Percentiles rank a stretch among this genome's conserved stretches.
phyloP scores from a whole-genome alignment of 2,113 vertebrate genomes.

The Notothenia rossii region DNA sequence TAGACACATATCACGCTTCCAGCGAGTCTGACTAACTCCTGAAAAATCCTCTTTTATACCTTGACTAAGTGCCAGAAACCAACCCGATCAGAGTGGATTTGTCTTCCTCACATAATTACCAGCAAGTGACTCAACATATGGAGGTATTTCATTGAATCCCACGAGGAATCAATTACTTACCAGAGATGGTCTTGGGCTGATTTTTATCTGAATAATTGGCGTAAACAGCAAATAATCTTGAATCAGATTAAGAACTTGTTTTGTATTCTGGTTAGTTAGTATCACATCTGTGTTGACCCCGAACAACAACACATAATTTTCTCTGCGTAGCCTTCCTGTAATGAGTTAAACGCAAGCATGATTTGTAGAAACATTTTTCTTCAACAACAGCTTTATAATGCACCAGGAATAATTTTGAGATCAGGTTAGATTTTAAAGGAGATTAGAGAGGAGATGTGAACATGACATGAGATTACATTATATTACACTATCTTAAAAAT shows the following conservation, averaged over 20 bases:
- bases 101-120: conserved; percentile 75
- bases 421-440: not conserved
- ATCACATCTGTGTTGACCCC: conserved; percentile 17
- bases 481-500: not conserved
- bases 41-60: conserved; percentile 73
- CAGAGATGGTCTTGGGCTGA: conserved; percentile 19
- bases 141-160: conserved; percentile 43
- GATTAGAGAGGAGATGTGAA: not conserved
- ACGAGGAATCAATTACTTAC: conserved; percentile 61
- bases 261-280: conserved; percentile 5
- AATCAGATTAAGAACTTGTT: conserved; percentile 49
- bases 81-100: conserved; percentile 49
- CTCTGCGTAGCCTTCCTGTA: conserved; percentile 19
- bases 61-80: conserved; percentile 61
- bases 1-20: not conserved
- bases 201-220: conserved; percentile 51
- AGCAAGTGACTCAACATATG: conserved; percentile 79
- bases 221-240: conserved; percentile 40
- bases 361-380: not conserved
- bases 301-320: conserved; percentile 36
- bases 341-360: not conserved
- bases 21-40: conserved; percentile 75
- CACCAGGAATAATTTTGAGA: not conserved
- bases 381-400: not conserved
- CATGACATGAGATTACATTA: not conserved